These are phyloP conservation scores for Drosophila limbata DNA, from an alignment of 2,888 invertebrate species.

Conservation along the genomic window DNA sequence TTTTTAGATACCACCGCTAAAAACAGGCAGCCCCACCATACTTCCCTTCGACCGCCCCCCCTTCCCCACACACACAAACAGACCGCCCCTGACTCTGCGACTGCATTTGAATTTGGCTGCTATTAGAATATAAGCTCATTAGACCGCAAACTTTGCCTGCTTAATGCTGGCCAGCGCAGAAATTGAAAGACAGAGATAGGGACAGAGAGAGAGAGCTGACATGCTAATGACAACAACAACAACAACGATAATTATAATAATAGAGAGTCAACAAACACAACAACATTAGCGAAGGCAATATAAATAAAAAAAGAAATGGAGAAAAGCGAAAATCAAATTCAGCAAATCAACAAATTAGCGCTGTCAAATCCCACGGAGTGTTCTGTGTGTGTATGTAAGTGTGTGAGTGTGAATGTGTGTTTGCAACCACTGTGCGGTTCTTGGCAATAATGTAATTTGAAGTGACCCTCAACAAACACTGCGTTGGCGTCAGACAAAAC, in stretches of 20 bases:
- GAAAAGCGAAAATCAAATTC: slow-evolving; percentile 64
- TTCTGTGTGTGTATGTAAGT: slow-evolving; percentile 11
- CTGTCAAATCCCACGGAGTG: slow-evolving; percentile 59
- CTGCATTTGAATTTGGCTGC: slow-evolving; percentile 18
- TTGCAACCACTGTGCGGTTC: slow-evolving; percentile 32
- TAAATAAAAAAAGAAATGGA: slow-evolving; percentile 15
- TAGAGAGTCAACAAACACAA: slow-evolving; percentile 21
- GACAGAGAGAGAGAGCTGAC: slow-evolving; percentile 14
- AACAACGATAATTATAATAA: slow-evolving; percentile 15
- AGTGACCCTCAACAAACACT: slow-evolving; percentile 58
- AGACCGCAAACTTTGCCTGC: slow-evolving; percentile 65
- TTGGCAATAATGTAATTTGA: slow-evolving; percentile 55
- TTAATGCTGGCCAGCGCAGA: slow-evolving; percentile 40
- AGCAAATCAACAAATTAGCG: slow-evolving; percentile 81
- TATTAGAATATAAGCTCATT: slow-evolving; percentile 66
- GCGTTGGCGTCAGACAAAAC: slow-evolving; percentile 26
- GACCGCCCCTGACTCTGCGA: neutral
- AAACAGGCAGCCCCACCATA: too few relatives aligned
- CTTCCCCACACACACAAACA: neutral
- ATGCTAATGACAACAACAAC: slow-evolving; percentile 62
- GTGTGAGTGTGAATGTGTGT: slow-evolving; percentile 10
- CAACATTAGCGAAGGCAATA: slow-evolving; percentile 8
- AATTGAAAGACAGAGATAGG: neutral
- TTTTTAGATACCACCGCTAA: slow-evolving; percentile 21
- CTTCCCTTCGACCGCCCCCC: neutral